Evolutionary conservation across 2,797 vertebrate genomes (phyloP).

Genomic region (Phalloptychus januarius): DNA sequence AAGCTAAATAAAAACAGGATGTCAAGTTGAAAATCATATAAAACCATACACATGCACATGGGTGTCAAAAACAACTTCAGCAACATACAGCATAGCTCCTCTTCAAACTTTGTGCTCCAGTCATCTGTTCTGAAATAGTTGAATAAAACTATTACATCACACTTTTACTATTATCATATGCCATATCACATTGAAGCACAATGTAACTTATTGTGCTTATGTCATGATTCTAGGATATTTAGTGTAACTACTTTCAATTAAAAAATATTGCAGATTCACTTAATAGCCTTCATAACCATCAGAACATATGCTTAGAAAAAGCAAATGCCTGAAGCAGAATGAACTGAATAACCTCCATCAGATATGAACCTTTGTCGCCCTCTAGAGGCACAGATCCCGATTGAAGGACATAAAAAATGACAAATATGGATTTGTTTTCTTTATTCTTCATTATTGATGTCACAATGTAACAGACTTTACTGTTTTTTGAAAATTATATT

Average conservation of each 20-base stretch:
- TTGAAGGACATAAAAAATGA: not conserved
- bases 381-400: constrained; percentile 31
- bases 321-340: constrained; percentile 45
- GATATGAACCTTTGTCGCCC: constrained; percentile 55
- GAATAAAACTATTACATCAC: not conserved
- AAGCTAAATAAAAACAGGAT: not conserved
- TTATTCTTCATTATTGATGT: constrained; percentile 41
- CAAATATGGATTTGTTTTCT: constrained; percentile 11
- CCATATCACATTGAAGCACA: not conserved
- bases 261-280: not conserved
- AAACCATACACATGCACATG: not conserved
- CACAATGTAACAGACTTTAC: constrained; percentile 29
- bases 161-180: not conserved
- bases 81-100: not conserved
- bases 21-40: too few species aligned
- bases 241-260: not conserved
- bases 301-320: constrained; percentile 13
- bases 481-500: constrained; percentile 30
- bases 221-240: not conserved
- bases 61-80: not conserved
- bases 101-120: not conserved
- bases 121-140: not conserved
- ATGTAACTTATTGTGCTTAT: not conserved
- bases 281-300: constrained; percentile 3
- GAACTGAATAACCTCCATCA: constrained; percentile 52